Base-by-base conservation (phyloP, 2,888 invertebrate species). In the Resseliella maxima region DNA sequence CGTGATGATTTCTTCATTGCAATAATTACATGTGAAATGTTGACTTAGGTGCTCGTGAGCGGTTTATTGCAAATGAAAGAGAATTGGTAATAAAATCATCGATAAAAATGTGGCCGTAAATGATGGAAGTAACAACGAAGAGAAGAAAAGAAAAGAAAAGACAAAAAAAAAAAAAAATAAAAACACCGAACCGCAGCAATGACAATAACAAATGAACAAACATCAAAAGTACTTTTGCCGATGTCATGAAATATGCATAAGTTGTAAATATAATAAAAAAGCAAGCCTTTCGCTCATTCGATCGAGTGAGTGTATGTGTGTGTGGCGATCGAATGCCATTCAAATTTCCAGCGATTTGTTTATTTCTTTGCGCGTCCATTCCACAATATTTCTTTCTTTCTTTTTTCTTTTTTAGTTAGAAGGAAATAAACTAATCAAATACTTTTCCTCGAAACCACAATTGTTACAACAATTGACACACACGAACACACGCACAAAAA, bases 171-270 rank as follows among this genome's bases (percentile, higher is more conserved):
- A 12, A 45, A 45, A 10, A 12, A 45, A 45, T 10, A 45, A n/a
- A n/a, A n/a, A n/a, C n/a, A n/a, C n/a, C n/a, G n/a, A 59, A 59
- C 59, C 59, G 12, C 59, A 59, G 24, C 59, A 59, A 59, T 12
- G 59, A 59, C 59, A 59, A 8, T 59, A 59, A 59, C 27, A 59
- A 59, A 59, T 24, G 59, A 27, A 59, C 59, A 24, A 3, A 27
- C 59, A 59, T 59, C 59, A 59, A 59, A 59, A 59, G 59, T 59
- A 59, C 59, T 59, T n/a, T 27, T 5, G 27, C 59, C 59, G 59
- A 59, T 59, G 59, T 24, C 59, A 59, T 50, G 50, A 27, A 24
- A 24, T 27, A 24, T 59, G 24, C 24, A 59, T 59, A 59, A 24
- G 59, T 2, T 27, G 24, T 2, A n/a, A 24, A 59, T 3, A 59